Base-by-base conservation (phyloP, 2,797 vertebrate species). In the Channa striata region DNA sequence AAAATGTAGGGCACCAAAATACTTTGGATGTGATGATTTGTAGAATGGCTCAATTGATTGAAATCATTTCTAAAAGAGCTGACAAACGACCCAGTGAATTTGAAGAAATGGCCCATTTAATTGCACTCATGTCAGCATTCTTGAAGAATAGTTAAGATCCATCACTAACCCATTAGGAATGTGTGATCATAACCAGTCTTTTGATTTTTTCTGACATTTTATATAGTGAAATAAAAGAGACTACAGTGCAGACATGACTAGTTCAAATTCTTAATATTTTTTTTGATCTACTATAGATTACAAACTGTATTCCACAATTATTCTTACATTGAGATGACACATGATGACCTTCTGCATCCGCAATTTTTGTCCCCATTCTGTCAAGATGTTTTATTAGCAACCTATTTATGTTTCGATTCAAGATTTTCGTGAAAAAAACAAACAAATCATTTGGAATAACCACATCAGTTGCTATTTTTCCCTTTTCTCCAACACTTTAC, bases 81-180 rank as follows among this genome's bases (percentile, higher is more conserved):
- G 69, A 70, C 30, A 62, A 59, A 69, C 6, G 25, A 30, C 25
- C 6, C 25, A 30, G 4, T 4, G 25, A 30, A 30, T 1, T 4
- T 30, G 25, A 30, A 30, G 25, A 30, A 6, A 30, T 30, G 25
- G 25, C 25, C 25, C 1, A 30, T 30, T 30, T 30, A 30, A 30
- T 30, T 30, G 25, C 25, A 30, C 25, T 30, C 6, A 30, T 30
- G 25, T 30, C 25, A 30, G 25, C 25, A 30, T 47, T 37, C 42
- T 36, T 19, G 9, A 78, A 68, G 51, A 72, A 62, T 53, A 65
- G 25, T 30, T 30, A 30, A 30, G 25, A 60, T 63, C 74, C 44
- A 43, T 59, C 60, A 42, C 58, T 44, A 67, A 56, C 23, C n/a
- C 43, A 43, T 74, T 50, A 57, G 44, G 21, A 48, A 53, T 49